phyloP scores from a whole-genome alignment of 1,140 invertebrate genomes.

The Drosophila kohkoa region DNA sequence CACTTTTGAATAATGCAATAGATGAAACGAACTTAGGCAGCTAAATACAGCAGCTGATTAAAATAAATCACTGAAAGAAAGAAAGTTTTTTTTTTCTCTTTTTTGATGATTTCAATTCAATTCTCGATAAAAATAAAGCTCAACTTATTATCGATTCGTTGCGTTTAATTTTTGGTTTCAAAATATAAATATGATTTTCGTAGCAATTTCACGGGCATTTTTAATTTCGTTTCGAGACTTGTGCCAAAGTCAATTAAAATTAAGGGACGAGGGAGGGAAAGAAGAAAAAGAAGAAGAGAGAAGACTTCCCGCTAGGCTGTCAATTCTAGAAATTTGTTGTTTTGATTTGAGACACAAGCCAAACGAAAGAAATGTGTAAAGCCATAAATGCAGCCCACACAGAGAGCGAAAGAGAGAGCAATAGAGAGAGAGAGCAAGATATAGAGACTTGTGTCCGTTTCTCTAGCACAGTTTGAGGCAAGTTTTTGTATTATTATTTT shows the following conservation, averaged over 20 bases:
- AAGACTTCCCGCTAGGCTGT: constrained; percentile 57
- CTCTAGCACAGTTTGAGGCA: constrained; percentile 41
- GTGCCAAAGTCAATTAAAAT: constrained; percentile 74
- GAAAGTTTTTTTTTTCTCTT: constrained; percentile 2
- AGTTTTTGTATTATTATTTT: not conserved
- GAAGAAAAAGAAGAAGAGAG: not conserved
- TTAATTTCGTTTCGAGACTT: constrained; percentile 56
- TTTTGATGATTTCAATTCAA: not conserved
- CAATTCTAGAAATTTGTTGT: constrained; percentile 58
- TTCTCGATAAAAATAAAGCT: not conserved
- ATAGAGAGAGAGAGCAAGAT: not conserved
- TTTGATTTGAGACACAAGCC: constrained; percentile 77
- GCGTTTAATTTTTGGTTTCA: constrained; percentile 32
- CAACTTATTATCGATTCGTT: constrained; percentile 43
- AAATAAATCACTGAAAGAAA: constrained; percentile 1
- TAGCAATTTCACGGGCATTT: constrained; percentile 64
- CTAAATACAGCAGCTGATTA: constrained; percentile 1
- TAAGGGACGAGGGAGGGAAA: constrained; percentile 32
- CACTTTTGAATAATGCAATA: not conserved
- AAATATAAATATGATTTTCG: not conserved
- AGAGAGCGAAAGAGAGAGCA: not conserved
- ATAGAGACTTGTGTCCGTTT: constrained; percentile 30
- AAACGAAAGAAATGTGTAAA: constrained; percentile 49
- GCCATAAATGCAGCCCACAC: constrained; percentile 36
- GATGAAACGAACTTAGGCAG: not conserved